Evolutionary conservation across 2,113 vertebrate species (phyloP).

Genomic region (Labrus mixtus): DNA sequence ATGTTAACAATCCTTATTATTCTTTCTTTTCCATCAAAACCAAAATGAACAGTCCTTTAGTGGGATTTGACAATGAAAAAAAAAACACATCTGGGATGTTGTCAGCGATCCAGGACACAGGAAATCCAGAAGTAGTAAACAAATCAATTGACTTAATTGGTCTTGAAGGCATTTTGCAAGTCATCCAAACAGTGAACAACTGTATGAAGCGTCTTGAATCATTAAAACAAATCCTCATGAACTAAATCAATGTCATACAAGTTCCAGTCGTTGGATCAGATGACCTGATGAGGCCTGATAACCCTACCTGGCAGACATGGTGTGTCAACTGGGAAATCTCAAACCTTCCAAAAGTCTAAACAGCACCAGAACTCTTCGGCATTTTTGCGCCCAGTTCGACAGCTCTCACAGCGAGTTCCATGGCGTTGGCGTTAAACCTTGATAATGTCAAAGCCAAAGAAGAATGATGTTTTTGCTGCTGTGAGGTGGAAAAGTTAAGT

Average conservation of each 20-base stretch:
- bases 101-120: not conserved
- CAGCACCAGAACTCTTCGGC: not conserved
- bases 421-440: not conserved
- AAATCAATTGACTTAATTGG: not conserved
- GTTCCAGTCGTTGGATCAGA: constrained; percentile 6
- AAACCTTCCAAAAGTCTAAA: no score
- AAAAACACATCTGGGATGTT: not conserved
- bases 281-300: not conserved
- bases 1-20: constrained; percentile 46
- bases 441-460: not conserved
- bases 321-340: no score
- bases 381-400: not conserved
- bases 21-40: not conserved
- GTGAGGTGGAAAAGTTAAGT: not conserved
- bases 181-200: constrained; percentile 3
- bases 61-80: not conserved
- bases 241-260: not conserved
- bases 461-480: not conserved
- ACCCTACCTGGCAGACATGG: no score
- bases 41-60: not conserved
- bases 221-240: no score
- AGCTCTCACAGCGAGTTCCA: not conserved
- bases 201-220: no score
- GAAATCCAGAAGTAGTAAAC: not conserved
- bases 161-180: not conserved